Conservation (phyloP, 2,113 vertebrate genomes). For the Edolisoma coerulescens region DNA sequence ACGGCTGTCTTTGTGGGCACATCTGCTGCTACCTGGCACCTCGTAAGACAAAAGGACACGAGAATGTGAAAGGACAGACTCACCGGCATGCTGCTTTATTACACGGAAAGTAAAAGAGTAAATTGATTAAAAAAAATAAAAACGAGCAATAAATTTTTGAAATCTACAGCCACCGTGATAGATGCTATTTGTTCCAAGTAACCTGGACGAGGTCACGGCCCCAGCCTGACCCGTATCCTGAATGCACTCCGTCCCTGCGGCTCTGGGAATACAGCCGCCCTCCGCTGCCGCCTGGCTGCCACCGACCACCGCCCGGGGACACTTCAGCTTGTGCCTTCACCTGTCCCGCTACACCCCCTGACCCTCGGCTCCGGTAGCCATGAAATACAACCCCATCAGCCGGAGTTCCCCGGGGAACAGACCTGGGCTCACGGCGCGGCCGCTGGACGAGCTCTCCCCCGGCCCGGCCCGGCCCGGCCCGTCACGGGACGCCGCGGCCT, state of each 20-base stretch:
- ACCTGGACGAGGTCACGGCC: background rate
- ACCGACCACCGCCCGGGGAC: accelerated
- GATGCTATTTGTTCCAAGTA: background rate
- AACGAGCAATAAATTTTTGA: background rate
- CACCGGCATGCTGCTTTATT: accelerated
- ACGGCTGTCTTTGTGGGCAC: accelerated
- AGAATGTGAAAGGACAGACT: background rate
- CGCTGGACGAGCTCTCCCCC: background rate
- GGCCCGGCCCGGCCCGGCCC: background rate
- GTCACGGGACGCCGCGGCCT: background rate
- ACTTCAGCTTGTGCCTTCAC: background rate
- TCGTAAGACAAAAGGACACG: background rate
- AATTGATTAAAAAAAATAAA: background rate
- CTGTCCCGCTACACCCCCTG: background rate
- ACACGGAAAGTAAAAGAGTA: background rate
- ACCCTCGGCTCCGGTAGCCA: background rate
- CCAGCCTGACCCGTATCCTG: accelerated
- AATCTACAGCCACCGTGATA: background rate
- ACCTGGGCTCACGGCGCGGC: background rate
- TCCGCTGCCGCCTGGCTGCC: accelerated
- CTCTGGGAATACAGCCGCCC: accelerated
- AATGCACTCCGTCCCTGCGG: accelerated
- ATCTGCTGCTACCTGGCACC: background rate
- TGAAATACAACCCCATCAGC: accelerated
- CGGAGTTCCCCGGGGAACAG: background rate